Evolutionary conservation across 2,113 vertebrate genomes (phyloP).

Genomic region (Upupa epops): DNA sequence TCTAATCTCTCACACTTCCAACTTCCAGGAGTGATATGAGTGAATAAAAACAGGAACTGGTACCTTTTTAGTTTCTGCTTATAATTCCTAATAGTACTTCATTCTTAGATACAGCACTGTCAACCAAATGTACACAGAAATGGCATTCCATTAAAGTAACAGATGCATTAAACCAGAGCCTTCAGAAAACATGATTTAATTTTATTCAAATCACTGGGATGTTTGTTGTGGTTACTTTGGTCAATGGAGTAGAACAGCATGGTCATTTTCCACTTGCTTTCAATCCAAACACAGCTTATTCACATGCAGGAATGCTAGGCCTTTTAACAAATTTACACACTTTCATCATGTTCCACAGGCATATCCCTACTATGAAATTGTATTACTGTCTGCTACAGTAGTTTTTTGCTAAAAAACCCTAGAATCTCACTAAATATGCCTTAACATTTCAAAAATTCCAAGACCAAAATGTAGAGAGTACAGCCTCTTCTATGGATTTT

Average conservation of each 20-base stretch:
- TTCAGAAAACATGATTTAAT: background rate
- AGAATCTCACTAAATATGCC: background rate
- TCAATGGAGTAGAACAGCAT: background rate
- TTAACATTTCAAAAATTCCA: conserved; percentile 9
- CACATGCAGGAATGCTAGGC: background rate
- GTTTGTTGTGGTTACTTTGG: background rate
- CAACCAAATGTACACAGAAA: background rate
- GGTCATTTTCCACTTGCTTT: background rate
- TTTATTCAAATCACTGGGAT: background rate
- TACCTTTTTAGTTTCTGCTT: background rate
- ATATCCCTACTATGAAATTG: background rate
- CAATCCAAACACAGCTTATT: background rate
- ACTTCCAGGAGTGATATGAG: background rate
- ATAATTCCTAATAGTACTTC: background rate
- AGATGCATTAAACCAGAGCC: background rate
- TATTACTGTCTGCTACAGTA: background rate
- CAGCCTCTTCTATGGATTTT: background rate
- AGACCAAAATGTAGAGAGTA: background rate
- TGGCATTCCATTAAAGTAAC: background rate
- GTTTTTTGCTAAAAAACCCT: background rate
- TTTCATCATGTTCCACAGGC: background rate
- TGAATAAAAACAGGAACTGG: background rate
- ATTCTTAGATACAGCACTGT: background rate
- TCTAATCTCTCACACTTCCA: background rate
- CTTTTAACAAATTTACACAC: background rate